Base-by-base conservation (phyloP, 2,888 invertebrate species). In the Rhyacophila evoluta region DNA sequence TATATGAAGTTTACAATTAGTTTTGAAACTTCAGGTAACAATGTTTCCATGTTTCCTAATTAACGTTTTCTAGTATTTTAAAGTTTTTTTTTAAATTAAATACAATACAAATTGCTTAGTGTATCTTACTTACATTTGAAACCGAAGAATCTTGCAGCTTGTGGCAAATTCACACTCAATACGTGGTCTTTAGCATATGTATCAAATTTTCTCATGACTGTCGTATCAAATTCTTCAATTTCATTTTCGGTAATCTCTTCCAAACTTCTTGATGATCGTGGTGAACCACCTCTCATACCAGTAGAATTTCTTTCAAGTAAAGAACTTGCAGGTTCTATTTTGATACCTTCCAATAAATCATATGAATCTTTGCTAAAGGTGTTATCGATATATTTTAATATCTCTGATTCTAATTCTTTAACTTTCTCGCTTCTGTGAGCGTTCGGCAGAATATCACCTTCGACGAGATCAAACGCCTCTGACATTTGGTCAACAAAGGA, bases 111-210 rank as follows among this genome's bases (percentile, higher is more conserved):
- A n/a, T n/a, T n/a, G n/a, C n/a, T n/a, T n/a, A n/a, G n/a, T n/a
- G n/a, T n/a, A n/a, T n/a, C n/a, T n/a, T n/a, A 90, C 89, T 89
- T 86, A 93, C 93, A 92, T 85, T 91, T 88, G 79, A 93, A 91
- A 83, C 92, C 92, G 77, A 93, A 89, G 68, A 92, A 87, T 81
- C 93, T 89, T 0, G 93, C 93, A 10, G 93, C 91, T 84, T 93
- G 91, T 0, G 94, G 92, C 72, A 95, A 84, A 84, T 92, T 92
- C 6, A 95, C 91, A 33, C 92, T 91, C 28, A 95, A 84, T 68
- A 91, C 91, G 86, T 92, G 94, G 75, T 88, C 91, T 73, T 91
- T 88, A 1, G 91, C 87, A 84, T 91, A 93, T 83, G 90, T 87
- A 83, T 91, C 90, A 39, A 93, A 86, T 84, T 91, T 92, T 82